Percentiles rank a stretch among this genome's conserved stretches.
Evolutionary conservation across 2,113 vertebrate genomes (phyloP).

Genomic region (Lepidothrix coronata): DNA sequence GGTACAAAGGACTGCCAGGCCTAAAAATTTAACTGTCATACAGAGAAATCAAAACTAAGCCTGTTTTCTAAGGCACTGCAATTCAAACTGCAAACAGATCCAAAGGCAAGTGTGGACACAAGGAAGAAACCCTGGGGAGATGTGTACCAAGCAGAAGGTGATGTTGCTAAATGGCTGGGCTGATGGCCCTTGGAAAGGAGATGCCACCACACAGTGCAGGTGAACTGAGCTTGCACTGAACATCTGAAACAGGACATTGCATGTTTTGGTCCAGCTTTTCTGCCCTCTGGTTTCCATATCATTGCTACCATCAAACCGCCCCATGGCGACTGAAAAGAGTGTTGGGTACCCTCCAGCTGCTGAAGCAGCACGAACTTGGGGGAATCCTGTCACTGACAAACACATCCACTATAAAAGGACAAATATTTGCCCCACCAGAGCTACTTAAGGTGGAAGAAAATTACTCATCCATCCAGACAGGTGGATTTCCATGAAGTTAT

Average conservation of each 20-base stretch:
- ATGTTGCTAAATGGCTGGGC: neutral
- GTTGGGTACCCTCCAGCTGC: neutral
- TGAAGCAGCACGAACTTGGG: neutral
- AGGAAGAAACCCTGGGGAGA: neutral
- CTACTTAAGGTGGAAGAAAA: neutral
- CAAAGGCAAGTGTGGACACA: neutral
- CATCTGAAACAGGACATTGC: neutral
- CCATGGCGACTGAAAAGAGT: neutral
- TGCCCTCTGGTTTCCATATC: neutral
- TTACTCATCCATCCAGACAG: neutral
- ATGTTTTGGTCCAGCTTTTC: neutral
- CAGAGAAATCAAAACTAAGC: neutral
- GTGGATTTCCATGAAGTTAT: neutral
- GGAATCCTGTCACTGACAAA: neutral
- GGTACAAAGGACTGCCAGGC: neutral
- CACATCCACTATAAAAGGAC: neutral
- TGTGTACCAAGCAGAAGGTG: neutral
- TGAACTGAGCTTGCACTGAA: neutral
- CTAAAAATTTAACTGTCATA: neutral
- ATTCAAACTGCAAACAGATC: neutral
- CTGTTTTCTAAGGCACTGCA: neutral
- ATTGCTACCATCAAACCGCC: slow-evolving; percentile 10
- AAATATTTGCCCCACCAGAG: neutral
- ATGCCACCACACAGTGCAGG: neutral
- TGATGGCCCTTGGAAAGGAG: neutral